phyloP scores from a whole-genome alignment of 35 echinoderm and acorn worm species.

The Antedon bifida region DNA sequence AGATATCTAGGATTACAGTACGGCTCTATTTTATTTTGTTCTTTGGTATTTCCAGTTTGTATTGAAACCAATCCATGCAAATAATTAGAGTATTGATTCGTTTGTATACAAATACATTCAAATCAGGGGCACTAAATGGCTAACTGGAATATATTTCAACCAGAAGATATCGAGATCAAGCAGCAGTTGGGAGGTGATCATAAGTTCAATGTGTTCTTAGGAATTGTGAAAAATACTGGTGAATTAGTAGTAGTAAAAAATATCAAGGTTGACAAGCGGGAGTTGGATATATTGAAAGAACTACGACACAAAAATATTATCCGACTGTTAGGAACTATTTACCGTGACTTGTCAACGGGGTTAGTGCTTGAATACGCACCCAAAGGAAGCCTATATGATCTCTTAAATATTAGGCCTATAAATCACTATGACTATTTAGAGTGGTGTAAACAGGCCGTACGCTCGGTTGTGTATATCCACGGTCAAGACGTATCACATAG shows the following conservation, averaged over 20 bases:
- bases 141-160: neutral
- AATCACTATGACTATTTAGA: neutral
- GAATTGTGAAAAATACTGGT: neutral
- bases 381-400: neutral
- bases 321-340: neutral
- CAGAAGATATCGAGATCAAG: neutral
- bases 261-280: neutral
- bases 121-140: too few relatives aligned
- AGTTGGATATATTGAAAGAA: neutral
- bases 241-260: neutral
- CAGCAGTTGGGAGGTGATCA: neutral
- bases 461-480: neutral
- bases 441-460: neutral
- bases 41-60: too few relatives aligned
- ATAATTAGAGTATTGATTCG: too few relatives aligned
- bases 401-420: neutral
- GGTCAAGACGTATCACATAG: neutral
- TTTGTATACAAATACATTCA: too few relatives aligned
- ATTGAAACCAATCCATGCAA: too few relatives aligned
- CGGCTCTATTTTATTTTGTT: too few relatives aligned
- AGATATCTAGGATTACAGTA: too few relatives aligned
- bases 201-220: neutral
- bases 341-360: neutral
- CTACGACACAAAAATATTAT: neutral
- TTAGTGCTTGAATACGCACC: neutral